Percentiles rank a stretch among this genome's conserved stretches.
Conservation (phyloP, 2,113 vertebrate species). For the Halichoerus grypus region DNA sequence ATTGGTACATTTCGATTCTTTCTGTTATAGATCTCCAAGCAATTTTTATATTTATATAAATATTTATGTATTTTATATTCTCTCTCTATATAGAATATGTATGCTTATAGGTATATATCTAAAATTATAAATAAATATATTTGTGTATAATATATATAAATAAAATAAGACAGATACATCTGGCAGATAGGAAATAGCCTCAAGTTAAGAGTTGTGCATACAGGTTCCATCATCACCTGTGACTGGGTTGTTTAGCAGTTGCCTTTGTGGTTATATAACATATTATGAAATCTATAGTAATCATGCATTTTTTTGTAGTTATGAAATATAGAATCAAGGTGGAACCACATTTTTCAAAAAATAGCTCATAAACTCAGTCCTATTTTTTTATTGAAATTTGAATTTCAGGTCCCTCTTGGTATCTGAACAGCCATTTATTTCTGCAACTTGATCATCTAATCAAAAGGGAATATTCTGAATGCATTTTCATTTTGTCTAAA, state of each 20-base stretch:
- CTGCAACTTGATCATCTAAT: slow-evolving; percentile 24
- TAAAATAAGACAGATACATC: not conserved
- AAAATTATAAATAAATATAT: not conserved
- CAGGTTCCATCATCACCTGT: not conserved
- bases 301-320: not conserved
- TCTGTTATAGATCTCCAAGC: not conserved
- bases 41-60: not conserved
- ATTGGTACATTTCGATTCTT: not conserved
- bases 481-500: slow-evolving; percentile 76
- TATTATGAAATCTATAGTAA: not conserved
- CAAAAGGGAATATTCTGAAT: slow-evolving; percentile 72
- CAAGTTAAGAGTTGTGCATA: not conserved
- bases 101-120: not conserved
- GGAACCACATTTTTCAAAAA: slow-evolving; percentile 14
- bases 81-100: not conserved
- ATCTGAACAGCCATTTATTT: slow-evolving; percentile 9
- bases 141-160: not conserved
- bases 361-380: not conserved
- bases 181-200: not conserved
- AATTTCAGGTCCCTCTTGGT: not conserved
- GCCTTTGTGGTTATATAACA: not conserved
- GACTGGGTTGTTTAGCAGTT: not conserved
- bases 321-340: slow-evolving; percentile 37
- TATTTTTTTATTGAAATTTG: slow-evolving; percentile 52
- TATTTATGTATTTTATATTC: not conserved